Base-by-base conservation (phyloP, 2,888 invertebrate genomes). In the Ennomos fuscantarius region DNA sequence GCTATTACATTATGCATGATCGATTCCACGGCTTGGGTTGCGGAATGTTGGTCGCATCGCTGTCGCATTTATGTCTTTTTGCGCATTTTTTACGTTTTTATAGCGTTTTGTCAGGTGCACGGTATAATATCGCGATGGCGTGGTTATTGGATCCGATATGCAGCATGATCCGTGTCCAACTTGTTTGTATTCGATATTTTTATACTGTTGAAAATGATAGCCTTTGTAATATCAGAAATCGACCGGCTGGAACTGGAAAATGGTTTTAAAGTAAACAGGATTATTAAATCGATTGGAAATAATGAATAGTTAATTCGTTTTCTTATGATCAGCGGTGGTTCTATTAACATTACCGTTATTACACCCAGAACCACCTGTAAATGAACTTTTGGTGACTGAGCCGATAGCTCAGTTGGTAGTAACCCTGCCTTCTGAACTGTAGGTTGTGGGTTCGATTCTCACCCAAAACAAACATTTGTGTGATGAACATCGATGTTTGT, bases 1-100 rank as follows among this genome's bases (percentile, higher is more conserved):
- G 51, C 43, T 15, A 45, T 44, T 58, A 44, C 61, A 60, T 60
- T 46, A 63, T 60, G 60, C 57, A 63, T 53, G 45, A 58, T 54
- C 48, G 54, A 39, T 45, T 41, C 50, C 47, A 37, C 53, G 43
- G 48, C 44, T 54, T 59, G 41, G 48, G 55, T 62, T 51, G 43
- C 56, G 58, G 60, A 58, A 66, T 62, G 63, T 42, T 46, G 47
- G 50, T 46, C 40, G 35, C 63, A 11, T 31, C 34, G 46, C 42
- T 36, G 39, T 15, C 35, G 33, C 13, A n/a, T 47, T 62, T 66
- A 55, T 55, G 57, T 52, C 48, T 34, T 48, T 62, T 59, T 56
- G 46, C 6, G 44, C 43, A 62, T 53, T 57, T 59, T 37, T 44
- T 12, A 8, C 44, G 31, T 32, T 32, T 41, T 24, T 41, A 31